These are phyloP conservation scores for Drosophila recens DNA, from an alignment of 2,888 invertebrate species.

Conservation along the genomic window DNA sequence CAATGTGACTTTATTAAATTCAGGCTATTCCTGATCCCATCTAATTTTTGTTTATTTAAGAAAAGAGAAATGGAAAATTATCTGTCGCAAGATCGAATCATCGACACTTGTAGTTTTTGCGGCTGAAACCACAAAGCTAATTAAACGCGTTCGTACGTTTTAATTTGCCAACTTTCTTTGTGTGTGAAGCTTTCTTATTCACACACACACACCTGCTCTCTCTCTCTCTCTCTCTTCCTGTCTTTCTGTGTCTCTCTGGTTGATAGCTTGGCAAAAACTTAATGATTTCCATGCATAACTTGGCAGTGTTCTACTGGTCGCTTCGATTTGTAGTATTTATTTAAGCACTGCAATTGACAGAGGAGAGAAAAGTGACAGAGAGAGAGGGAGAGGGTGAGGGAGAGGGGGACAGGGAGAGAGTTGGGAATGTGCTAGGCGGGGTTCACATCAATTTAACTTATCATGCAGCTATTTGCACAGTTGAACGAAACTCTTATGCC, in stretches of 20 bases:
- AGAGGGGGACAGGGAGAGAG: neutral
- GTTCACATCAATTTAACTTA: slow-evolving; percentile 75
- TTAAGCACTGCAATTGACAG: slow-evolving; percentile 17
- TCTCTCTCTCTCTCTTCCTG: neutral
- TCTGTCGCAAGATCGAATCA: slow-evolving; percentile 23
- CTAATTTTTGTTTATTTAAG: slow-evolving; percentile 1
- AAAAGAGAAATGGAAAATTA: slow-evolving; percentile 20
- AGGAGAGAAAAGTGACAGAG: too few relatives aligned
- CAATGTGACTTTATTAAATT: neutral
- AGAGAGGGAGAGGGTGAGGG: neutral
- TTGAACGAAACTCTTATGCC: slow-evolving; percentile 21
- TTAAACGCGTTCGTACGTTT: slow-evolving; percentile 74
- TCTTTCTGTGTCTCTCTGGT: neutral
- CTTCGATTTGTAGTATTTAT: slow-evolving; percentile 62
- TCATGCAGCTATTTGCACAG: slow-evolving; percentile 58
- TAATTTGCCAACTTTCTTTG: slow-evolving; percentile 69
- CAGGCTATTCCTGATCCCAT: neutral
- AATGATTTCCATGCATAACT: slow-evolving; percentile 61
- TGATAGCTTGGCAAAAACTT: slow-evolving; percentile 58
- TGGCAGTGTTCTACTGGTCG: slow-evolving; percentile 13
- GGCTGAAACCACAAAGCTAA: slow-evolving; percentile 67
- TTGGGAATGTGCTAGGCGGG: slow-evolving; percentile 2
- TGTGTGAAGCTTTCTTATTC: slow-evolving; percentile 34
- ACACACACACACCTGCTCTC: neutral
- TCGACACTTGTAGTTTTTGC: slow-evolving; percentile 29